These are phyloP conservation scores for Gadus chalcogrammus DNA, from an alignment of 2,113 vertebrate genomes.

Conservation along the genomic window DNA sequence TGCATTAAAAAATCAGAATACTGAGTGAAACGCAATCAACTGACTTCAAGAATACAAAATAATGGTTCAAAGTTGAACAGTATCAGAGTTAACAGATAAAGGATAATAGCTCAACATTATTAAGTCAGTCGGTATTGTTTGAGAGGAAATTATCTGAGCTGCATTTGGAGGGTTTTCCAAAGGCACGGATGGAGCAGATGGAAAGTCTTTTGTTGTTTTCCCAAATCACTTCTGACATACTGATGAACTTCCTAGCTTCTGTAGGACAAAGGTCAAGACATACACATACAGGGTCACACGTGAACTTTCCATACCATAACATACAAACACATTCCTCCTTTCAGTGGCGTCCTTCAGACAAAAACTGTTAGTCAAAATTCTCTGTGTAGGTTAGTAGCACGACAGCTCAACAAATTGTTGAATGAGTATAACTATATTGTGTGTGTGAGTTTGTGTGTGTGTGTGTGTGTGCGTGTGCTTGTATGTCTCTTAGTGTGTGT, in stretches of 20 bases:
- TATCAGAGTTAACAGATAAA: constrained; percentile 11
- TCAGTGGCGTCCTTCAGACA: constrained; percentile 1
- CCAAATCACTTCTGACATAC: constrained; percentile 26
- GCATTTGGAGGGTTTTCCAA: constrained; percentile 2
- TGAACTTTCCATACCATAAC: constrained; percentile 4
- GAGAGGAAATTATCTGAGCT: constrained; percentile 1
- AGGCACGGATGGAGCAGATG: neutral
- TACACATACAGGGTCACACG: neutral
- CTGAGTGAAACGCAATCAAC: too few species aligned
- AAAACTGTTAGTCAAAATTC: constrained; percentile 9
- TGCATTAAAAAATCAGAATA: too few species aligned
- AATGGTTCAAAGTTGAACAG: too few species aligned
- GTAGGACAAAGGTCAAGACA: constrained; percentile 30
- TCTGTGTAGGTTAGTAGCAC: neutral
- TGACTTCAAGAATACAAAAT: too few species aligned
- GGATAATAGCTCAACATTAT: constrained; percentile 11
- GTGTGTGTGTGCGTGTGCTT: too few species aligned
- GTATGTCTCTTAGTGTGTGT: neutral
- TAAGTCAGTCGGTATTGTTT: constrained; percentile 19
- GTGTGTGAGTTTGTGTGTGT: too few species aligned
- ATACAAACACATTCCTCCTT: neutral
- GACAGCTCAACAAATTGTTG: neutral
- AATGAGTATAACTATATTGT: neutral
- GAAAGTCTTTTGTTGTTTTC: constrained; percentile 19
- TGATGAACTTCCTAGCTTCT: constrained; percentile 23